These are phyloP conservation scores for Onychomys arenicola DNA, from an alignment of 2,797 vertebrate genomes.

Conservation along the genomic window DNA sequence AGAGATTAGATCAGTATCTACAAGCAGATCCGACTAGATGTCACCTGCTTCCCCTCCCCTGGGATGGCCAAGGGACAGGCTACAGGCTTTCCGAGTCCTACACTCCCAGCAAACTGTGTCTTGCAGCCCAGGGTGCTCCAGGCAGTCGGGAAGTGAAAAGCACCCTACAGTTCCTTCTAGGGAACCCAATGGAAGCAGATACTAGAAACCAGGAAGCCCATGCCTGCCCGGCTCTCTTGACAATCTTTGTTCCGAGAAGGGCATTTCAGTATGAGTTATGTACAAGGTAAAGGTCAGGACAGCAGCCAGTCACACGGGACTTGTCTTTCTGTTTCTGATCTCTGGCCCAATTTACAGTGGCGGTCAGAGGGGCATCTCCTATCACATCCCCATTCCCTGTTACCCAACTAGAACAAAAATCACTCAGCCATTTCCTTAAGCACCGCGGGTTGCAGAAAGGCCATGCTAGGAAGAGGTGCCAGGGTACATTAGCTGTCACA, in stretches of 20 bases:
- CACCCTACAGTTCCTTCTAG: not conserved
- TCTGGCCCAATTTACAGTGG: slow-evolving; percentile 1
- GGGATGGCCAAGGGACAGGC: not conserved
- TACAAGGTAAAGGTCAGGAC: not conserved
- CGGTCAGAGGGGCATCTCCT: not conserved
- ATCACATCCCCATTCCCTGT: not conserved
- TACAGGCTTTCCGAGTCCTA: not conserved
- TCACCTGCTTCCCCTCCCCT: not conserved
- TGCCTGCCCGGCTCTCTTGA: not conserved
- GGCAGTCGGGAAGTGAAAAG: not conserved
- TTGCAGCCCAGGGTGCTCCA: not conserved
- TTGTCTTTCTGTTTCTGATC: slow-evolving; percentile 18
- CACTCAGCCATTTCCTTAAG: slow-evolving; percentile 66
- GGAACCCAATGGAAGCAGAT: not conserved
- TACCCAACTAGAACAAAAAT: slow-evolving; percentile 58
- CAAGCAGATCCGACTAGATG: not conserved
- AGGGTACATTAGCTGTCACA: slow-evolving; percentile 30
- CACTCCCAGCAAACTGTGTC: not conserved
- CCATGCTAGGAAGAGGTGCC: not conserved
- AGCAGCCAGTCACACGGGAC: not conserved
- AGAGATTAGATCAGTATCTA: not conserved
- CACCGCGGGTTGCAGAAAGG: slow-evolving; percentile 53
- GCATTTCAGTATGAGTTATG: accelerated
- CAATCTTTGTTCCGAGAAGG: not conserved
- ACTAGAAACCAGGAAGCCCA: not conserved